Evolutionary conservation across 2,797 vertebrate species (phyloP).

Genomic region (Cottoperca gobio): DNA sequence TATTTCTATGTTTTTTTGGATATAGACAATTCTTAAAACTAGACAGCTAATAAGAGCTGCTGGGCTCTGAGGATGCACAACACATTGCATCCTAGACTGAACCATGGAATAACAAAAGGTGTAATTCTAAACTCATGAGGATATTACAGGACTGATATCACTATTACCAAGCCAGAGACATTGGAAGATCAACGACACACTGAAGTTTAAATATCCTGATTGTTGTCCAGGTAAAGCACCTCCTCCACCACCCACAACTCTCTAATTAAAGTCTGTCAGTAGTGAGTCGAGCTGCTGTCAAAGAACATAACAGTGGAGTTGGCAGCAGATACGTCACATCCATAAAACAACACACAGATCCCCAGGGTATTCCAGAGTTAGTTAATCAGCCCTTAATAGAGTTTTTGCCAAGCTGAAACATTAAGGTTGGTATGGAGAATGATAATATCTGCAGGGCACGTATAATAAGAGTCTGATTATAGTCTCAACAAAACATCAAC

Average conservation of each 20-base stretch:
- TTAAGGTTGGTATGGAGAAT: not conserved
- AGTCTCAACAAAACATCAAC: conserved; percentile 10
- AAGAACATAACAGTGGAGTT: conserved; percentile 8
- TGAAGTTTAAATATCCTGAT: not conserved
- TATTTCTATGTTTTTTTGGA: conserved; percentile 11
- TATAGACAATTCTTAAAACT: conserved; percentile 7
- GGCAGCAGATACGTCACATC: conserved; percentile 19
- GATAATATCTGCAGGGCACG: conserved; percentile 11
- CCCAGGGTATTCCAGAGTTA: conserved; percentile 4
- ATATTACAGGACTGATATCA: not conserved
- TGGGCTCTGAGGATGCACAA: not conserved
- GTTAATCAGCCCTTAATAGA: conserved; percentile 13
- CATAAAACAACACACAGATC: conserved; percentile 6
- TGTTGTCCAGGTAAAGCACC: not conserved
- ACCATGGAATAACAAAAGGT: not conserved
- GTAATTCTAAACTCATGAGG: not conserved
- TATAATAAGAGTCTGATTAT: conserved; percentile 21
- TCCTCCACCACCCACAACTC: not conserved
- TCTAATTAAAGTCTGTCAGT: conserved; percentile 31
- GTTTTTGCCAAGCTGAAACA: conserved; percentile 8
- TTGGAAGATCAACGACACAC: not conserved
- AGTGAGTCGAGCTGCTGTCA: conserved; percentile 9
- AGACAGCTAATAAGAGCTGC: not conserved
- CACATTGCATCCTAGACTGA: not conserved
- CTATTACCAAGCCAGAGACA: not conserved